Percentiles rank a stretch among this genome's conserved stretches.
These are phyloP conservation scores for Agraylea sexmaculata DNA, from an alignment of 1,140 invertebrate species.

Conservation along the genomic window DNA sequence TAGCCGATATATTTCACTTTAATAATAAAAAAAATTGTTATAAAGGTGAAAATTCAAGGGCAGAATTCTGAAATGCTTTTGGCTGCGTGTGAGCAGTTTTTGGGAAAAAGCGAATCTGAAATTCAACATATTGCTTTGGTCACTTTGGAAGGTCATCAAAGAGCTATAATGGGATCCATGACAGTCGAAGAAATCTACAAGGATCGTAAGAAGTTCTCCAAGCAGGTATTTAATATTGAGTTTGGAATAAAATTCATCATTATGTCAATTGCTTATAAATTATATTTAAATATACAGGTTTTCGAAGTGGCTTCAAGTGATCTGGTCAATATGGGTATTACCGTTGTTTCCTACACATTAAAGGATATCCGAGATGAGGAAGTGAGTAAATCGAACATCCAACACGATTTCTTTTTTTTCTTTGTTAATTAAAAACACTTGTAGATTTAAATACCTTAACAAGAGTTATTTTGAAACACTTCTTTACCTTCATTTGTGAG, in stretches of 20 bases:
- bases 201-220: constrained; percentile 96
- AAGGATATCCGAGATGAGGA: constrained; percentile 97
- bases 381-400: constrained; percentile 56
- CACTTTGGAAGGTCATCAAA: constrained; percentile 93
- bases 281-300: constrained; percentile 40
- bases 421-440: too few species aligned
- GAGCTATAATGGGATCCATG: constrained; percentile 98
- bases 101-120: constrained; percentile 82
- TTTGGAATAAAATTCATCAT: neutral
- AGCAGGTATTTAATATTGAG: constrained; percentile 46
- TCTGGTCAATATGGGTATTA: constrained; percentile 96
- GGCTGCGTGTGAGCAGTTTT: constrained; percentile 92
- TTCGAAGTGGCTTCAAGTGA: constrained; percentile 92
- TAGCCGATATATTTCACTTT: constrained; percentile 1
- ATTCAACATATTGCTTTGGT: constrained; percentile 90
- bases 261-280: neutral
- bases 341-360: constrained; percentile 93
- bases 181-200: constrained; percentile 99
- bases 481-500: too few species aligned
- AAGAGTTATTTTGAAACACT: too few species aligned
- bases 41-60: constrained; percentile 90
- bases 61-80: constrained; percentile 95
- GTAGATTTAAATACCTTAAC: too few species aligned
- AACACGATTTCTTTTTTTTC: too few species aligned
- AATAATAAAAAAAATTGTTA: constrained; percentile 6